Conservation (phyloP, 2,888 invertebrate species). For the Meliscaeva auricollis region DNA sequence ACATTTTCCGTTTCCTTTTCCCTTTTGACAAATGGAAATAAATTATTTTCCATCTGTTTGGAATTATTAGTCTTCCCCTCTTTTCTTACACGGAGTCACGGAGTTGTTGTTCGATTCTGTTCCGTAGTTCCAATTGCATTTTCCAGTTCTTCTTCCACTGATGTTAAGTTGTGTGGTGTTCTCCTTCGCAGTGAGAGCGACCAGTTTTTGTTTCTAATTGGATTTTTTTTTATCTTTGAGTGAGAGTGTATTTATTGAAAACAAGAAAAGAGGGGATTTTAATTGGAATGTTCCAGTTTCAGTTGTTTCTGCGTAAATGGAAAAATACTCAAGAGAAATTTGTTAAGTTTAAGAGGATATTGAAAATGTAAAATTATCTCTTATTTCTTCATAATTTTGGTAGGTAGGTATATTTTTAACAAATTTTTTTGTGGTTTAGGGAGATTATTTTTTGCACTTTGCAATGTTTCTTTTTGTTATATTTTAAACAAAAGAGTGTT, state of each 20-base stretch:
- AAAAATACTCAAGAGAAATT: constrained; percentile 36
- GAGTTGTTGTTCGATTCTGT: neutral
- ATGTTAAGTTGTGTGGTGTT: too few species aligned
- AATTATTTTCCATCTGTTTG: constrained; percentile 10
- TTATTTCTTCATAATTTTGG: too few species aligned
- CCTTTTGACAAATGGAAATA: neutral
- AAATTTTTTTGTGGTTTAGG: too few species aligned
- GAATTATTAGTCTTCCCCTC: constrained; percentile 13
- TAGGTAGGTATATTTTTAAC: too few species aligned
- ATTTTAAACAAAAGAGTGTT: too few species aligned
- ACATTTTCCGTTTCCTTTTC: constrained; percentile 31
- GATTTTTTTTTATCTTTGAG: neutral
- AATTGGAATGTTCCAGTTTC: constrained; percentile 36
- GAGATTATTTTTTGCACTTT: too few species aligned
- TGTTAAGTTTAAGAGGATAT: neutral
- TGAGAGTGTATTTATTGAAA: constrained; percentile 8
- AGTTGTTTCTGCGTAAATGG: neutral
- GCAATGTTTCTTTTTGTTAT: too few species aligned
- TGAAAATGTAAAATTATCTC: too few species aligned
- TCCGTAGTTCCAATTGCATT: constrained; percentile 19
- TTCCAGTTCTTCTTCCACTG: constrained; percentile 17
- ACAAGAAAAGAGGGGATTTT: neutral
- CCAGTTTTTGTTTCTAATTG: constrained; percentile 19
- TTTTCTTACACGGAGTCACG: neutral
- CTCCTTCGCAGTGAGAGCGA: neutral